These are phyloP conservation scores for Bombus balteatus DNA, from an alignment of 1,140 invertebrate genomes.

Conservation along the genomic window DNA sequence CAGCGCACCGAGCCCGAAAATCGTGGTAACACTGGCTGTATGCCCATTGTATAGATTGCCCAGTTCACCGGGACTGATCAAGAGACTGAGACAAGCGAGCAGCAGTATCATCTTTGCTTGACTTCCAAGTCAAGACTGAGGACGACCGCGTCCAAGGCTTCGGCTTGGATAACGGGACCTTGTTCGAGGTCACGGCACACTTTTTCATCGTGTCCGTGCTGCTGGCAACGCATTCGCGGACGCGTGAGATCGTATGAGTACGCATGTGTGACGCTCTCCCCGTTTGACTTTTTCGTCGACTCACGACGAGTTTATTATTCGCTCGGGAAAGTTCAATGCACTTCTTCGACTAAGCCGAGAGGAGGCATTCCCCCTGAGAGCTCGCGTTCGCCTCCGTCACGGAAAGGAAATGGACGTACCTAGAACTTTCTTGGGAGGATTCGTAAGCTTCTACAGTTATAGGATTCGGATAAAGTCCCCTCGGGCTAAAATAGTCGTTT, in stretches of 20 bases:
- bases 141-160: slow-evolving; percentile 73
- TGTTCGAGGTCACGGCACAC: slow-evolving; percentile 81
- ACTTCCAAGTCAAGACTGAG: slow-evolving; percentile 79
- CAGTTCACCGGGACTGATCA: slow-evolving; percentile 69
- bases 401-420: slow-evolving; percentile 29
- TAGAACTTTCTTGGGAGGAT: slow-evolving; percentile 35
- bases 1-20: slow-evolving; percentile 68
- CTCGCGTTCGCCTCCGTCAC: neutral
- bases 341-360: slow-evolving; percentile 9
- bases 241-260: neutral
- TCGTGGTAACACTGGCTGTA: slow-evolving; percentile 56
- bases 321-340: slow-evolving; percentile 61
- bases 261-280: slow-evolving; percentile 2
- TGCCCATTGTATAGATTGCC: slow-evolving; percentile 65
- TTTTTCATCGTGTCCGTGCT: slow-evolving; percentile 66
- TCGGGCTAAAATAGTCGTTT: too few species aligned
- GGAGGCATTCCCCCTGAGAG: neutral
- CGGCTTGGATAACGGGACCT: slow-evolving; percentile 79
- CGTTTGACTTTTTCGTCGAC: slow-evolving; percentile 38
- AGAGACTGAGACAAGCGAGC: slow-evolving; percentile 67
- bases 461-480: neutral
- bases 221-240: slow-evolving; percentile 1
- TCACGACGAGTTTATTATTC: slow-evolving; percentile 52
- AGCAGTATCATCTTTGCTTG: slow-evolving; percentile 79
- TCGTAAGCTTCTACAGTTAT: neutral